Evolutionary conservation across 2,113 vertebrate genomes (phyloP), one percentile per base, ranked within the genome.

Genomic region (Pluvianellus socialis): DNA sequence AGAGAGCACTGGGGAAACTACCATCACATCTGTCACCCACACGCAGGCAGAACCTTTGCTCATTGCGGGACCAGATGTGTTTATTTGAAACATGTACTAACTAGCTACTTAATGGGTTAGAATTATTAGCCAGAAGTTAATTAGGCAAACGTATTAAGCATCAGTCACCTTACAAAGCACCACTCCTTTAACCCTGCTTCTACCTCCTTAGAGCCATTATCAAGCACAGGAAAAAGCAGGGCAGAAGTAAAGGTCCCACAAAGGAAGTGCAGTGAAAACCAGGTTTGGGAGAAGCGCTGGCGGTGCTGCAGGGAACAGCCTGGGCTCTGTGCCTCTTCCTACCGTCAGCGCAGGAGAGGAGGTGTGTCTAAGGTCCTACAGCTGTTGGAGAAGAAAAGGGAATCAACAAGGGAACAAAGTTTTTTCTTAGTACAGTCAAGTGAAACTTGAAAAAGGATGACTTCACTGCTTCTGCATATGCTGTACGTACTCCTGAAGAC

Each of bases 71-170:
- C 98, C 99, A 99, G 99, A 99, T 99, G 99, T 99, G 98, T 99
- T 99, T 99, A 98, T 98, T 98, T 47, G 86, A 97, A 97, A 96
- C 96, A 96, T 97, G 96, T 91, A 98, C 98, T 98, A 99, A 98
- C 98, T 98, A 99, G 98, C 98, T 98, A 97, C 98, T 99, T 99
- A 99, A 99, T 98, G 98, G 98, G 98, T 98, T 98, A 97, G 95
- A 97, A 93, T 98, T 94, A 94, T 98, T 98, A 98, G 98, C 98
- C 98, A 98, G 97, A 98, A 98, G 98, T 98, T 99, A 99, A 99
- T 99, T 99, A 99, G 98, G 98, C 98, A 98, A 98, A 97, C 92
- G 92, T 93, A 97, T 95, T 98, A 96, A 98, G 97, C 92, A 97
- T 97, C 81, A 92, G 93, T 96, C 95, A 97, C 97, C 93, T 97